Evolutionary conservation across 2,888 invertebrate species (phyloP), one percentile per base, ranked within the genome.

Genomic region (Therioaphis trifolii): DNA sequence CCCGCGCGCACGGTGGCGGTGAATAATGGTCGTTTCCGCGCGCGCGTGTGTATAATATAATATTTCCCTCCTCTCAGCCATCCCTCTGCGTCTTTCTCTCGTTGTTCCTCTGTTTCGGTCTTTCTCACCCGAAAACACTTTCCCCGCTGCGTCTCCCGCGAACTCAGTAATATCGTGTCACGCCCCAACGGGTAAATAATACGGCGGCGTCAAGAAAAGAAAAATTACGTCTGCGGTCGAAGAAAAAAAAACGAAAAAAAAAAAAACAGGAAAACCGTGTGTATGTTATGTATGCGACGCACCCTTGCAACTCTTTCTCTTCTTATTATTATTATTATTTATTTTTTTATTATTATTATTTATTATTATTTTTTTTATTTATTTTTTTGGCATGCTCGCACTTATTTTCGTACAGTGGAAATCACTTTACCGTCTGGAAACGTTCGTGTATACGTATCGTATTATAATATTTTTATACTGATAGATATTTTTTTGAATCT

Each of bases 1-100:
- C 27, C 4, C 11, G 29, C 29, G 63, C 49, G 27, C 7, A 24
- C 43, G 43, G 9, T 24, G 24, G 29, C 18, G 63, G 82, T 82
- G 82, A 82, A 82, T 82, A 82, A 82, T 82, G 82, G 74, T 82
- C 43, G 58, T 58, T 61, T 75, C 27, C 35, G 46, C 61, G 40
- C 15, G n/a, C 2, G 12, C 5, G 46, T 27, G 49, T 29, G 27
- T 29, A 15, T 69, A 27, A 61, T 66, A 61, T 66, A 35, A 74
- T 55, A 74, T n/a, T 27, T 46, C 27, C 12, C 75, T 7, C n/a
- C 9, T 4, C 72, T 55, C 21, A 35, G 3, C 55, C 12, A 18
- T 21, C 55, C 3, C 72, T 12, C 14, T n/a, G n/a, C n/a, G n/a
- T 14, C 52, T 12, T 35, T 5, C 27, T 9, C 18, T 27, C 27